Conservation (phyloP, 2,797 vertebrate species). For the Setipinna tenuifilis region DNA sequence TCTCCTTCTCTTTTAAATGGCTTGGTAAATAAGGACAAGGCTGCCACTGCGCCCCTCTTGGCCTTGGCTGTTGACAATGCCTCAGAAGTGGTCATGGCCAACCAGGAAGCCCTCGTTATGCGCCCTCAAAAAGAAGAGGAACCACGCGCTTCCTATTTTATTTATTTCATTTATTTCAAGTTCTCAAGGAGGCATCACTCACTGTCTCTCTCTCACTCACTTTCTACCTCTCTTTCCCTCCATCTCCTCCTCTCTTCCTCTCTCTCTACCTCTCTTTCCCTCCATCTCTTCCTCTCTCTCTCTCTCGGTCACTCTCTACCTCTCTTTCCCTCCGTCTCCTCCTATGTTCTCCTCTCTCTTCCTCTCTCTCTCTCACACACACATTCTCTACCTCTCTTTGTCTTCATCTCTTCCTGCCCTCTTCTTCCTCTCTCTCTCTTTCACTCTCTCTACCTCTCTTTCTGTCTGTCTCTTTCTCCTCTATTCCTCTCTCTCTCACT, state of each 20-base stretch:
- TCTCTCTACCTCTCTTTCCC: not conserved
- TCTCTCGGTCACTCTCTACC: not conserved
- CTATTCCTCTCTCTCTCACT: not conserved
- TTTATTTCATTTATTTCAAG: not conserved
- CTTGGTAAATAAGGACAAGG: slow-evolving; percentile 75
- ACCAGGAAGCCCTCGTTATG: slow-evolving; percentile 64
- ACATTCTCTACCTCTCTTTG: too few relatives aligned
- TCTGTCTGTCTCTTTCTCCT: slow-evolving; percentile 14
- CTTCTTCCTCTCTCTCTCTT: not conserved
- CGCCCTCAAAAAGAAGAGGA: slow-evolving; percentile 59
- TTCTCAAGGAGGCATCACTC: slow-evolving; percentile 1
- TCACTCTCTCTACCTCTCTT: not conserved
- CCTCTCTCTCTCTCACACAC: not conserved
- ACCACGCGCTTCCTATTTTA: slow-evolving; percentile 49
- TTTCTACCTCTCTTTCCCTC: not conserved
- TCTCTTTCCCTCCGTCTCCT: not conserved
- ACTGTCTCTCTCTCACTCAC: not conserved
- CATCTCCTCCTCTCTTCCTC: not conserved
- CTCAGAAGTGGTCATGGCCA: slow-evolving; percentile 79
- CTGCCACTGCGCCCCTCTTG: slow-evolving; percentile 69
- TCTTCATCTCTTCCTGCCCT: too few relatives aligned
- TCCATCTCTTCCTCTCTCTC: not conserved
- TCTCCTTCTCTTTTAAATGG: slow-evolving; percentile 51
- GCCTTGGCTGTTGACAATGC: slow-evolving; percentile 78
- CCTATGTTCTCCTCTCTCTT: not conserved